Percentiles rank a stretch among this genome's conserved stretches.
These are phyloP conservation scores for Elymnias hypermnestra DNA, from an alignment of 1,140 invertebrate genomes.

Conservation along the genomic window DNA sequence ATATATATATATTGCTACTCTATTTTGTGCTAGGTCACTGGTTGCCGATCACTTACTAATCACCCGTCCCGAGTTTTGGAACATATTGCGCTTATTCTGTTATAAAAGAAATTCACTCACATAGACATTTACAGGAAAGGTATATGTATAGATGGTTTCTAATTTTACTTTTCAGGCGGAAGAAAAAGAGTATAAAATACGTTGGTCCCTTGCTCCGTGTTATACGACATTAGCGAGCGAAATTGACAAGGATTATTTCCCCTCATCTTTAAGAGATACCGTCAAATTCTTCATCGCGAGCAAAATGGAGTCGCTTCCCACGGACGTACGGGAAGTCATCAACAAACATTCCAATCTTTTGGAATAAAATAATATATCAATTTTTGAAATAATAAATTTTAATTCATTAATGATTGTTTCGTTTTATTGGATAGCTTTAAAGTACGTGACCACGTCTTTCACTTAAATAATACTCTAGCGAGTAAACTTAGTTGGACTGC, in stretches of 20 bases:
- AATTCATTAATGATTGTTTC: background rate
- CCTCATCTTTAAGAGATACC: constrained; percentile 39
- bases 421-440: no score
- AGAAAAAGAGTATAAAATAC: constrained; percentile 43
- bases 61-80: no score
- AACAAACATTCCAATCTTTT: constrained; percentile 32
- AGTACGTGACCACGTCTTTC: no score
- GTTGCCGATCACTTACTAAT: no score
- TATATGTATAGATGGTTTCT: no score
- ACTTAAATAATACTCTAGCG: no score
- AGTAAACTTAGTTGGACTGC: no score
- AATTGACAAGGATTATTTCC: constrained; percentile 42
- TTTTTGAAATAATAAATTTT: background rate
- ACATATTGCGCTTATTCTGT: no score
- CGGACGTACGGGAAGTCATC: constrained; percentile 20
- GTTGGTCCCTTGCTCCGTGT: constrained; percentile 45
- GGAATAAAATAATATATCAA: constrained; percentile 20
- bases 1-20: no score
- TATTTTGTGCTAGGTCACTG: no score
- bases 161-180: constrained; percentile 48
- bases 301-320: constrained; percentile 28
- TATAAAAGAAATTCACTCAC: no score
- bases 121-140: no score
- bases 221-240: constrained; percentile 29
- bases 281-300: constrained; percentile 49